A percentile compares a stretch with the other conserved stretches of the same genome.
Conservation (phyloP, 2,888 invertebrate genomes). For the Polyploca ridens region DNA sequence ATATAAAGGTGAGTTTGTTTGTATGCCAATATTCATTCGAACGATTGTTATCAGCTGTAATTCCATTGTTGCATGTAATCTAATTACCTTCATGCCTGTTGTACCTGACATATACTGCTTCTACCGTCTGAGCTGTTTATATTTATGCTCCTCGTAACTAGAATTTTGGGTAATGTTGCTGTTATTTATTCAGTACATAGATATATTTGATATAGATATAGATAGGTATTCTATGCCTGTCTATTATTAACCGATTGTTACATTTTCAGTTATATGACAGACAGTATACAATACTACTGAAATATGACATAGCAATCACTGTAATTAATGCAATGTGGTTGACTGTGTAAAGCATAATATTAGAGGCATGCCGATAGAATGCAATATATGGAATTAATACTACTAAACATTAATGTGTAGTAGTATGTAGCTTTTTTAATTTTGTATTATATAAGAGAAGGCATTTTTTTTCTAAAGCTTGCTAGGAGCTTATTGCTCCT, state of each 20-base stretch:
- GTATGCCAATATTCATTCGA: not conserved
- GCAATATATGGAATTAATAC: not conserved
- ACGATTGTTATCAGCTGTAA: not conserved
- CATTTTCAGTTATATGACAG: not conserved
- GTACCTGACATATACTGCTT: not conserved
- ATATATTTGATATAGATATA: not conserved
- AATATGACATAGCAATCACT: not conserved
- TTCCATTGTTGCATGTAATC: slow-evolving; percentile 10
- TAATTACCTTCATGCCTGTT: slow-evolving; percentile 3
- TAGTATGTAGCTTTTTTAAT: too few species aligned
- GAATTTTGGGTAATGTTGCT: not conserved
- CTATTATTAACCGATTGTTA: not conserved
- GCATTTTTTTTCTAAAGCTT: too few species aligned
- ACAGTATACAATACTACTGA: not conserved
- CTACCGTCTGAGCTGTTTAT: slow-evolving; percentile 4
- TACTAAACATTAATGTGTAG: not conserved
- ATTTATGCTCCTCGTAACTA: not conserved
- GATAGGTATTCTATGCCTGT: not conserved
- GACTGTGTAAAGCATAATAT: too few species aligned
- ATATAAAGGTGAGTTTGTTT: slow-evolving; percentile 44
- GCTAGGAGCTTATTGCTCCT: too few species aligned
- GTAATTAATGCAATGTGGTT: not conserved
- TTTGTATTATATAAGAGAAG: too few species aligned
- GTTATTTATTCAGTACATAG: not conserved
- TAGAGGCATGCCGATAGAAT: too few species aligned